A percentile compares a stretch with the other conserved stretches of the same genome.
Evolutionary conservation across 2,888 invertebrate species (phyloP).

Genomic region (Mylabris sibirica): DNA sequence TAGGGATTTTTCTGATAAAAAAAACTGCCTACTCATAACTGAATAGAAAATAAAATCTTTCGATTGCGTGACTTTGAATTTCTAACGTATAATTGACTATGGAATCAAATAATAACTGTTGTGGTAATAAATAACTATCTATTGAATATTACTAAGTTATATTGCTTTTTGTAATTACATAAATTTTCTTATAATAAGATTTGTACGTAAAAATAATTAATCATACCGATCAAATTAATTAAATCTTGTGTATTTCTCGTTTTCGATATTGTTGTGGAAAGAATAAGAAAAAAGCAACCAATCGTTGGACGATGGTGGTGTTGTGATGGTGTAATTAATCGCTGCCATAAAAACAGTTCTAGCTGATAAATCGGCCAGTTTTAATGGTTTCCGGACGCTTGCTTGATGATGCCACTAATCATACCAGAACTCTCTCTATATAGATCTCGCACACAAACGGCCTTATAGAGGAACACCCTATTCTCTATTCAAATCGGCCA

Average conservation of each 20-base stretch:
- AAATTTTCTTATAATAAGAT: neutral
- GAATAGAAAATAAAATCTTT: neutral
- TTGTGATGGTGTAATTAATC: conserved; percentile 44
- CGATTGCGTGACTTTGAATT: neutral
- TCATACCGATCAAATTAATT: neutral
- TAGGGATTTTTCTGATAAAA: neutral
- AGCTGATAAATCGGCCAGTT: conserved; percentile 50
- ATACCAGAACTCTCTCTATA: conserved; percentile 33
- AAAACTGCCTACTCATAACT: neutral
- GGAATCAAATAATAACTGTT: neutral
- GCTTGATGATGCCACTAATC: conserved; percentile 48
- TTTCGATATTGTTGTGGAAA: neutral
- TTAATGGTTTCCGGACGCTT: conserved; percentile 47
- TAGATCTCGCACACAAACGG: conserved; percentile 26
- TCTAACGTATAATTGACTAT: neutral
- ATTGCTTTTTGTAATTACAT: neutral
- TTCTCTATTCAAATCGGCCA: conserved; percentile 10
- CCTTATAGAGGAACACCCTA: conserved; percentile 20
- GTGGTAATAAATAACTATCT: neutral
- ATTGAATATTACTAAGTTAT: neutral
- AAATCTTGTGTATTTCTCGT: neutral
- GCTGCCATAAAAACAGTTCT: conserved; percentile 47
- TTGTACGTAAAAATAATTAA: neutral
- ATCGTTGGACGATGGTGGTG: conserved; percentile 7
- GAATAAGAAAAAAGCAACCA: neutral